These are phyloP conservation scores for Arrhamphus sclerolepis DNA, from an alignment of 2,797 vertebrate species.

Conservation along the genomic window DNA sequence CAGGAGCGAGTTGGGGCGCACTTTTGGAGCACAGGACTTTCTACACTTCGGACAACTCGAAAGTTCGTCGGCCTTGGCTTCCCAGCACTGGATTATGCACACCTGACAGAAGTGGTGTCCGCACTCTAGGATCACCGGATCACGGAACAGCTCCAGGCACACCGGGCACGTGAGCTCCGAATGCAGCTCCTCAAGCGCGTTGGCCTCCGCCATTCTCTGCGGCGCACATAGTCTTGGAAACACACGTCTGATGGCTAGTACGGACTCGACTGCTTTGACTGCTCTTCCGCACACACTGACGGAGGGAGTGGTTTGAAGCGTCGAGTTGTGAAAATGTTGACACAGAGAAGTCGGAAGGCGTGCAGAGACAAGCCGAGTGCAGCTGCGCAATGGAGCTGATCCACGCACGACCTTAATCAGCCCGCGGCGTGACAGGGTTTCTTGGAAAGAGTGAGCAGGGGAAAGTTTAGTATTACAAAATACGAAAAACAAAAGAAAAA, in stretches of 20 bases:
- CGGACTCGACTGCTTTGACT: background rate
- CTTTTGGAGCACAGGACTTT: slow-evolving; percentile 68
- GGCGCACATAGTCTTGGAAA: slow-evolving; percentile 40
- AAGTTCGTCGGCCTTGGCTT: slow-evolving; percentile 73
- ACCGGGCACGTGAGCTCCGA: slow-evolving; percentile 80
- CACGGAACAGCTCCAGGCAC: slow-evolving; percentile 78
- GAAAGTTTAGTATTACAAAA: no score
- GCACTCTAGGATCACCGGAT: slow-evolving; percentile 81
- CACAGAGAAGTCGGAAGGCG: slow-evolving; percentile 39
- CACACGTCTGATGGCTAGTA: background rate
- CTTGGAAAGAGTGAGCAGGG: background rate
- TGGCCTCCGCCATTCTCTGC: slow-evolving; percentile 71
- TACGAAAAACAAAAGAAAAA: no score
- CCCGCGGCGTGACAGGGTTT: background rate
- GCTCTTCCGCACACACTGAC: slow-evolving; percentile 13
- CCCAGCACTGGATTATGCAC: slow-evolving; percentile 81
- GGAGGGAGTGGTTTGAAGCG: slow-evolving; percentile 52
- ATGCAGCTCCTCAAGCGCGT: slow-evolving; percentile 76
- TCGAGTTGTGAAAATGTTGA: slow-evolving; percentile 8
- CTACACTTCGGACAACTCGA: slow-evolving; percentile 78
- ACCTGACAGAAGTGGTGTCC: slow-evolving; percentile 81
- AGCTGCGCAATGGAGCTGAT: background rate
- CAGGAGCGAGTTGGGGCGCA: slow-evolving; percentile 79
- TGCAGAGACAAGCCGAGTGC: slow-evolving; percentile 39
- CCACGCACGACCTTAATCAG: background rate